A percentile compares a stretch with the other conserved stretches of the same genome.
These are phyloP conservation scores for Phragmatobia fuliginosa DNA, from an alignment of 2,888 invertebrate species.

Conservation along the genomic window DNA sequence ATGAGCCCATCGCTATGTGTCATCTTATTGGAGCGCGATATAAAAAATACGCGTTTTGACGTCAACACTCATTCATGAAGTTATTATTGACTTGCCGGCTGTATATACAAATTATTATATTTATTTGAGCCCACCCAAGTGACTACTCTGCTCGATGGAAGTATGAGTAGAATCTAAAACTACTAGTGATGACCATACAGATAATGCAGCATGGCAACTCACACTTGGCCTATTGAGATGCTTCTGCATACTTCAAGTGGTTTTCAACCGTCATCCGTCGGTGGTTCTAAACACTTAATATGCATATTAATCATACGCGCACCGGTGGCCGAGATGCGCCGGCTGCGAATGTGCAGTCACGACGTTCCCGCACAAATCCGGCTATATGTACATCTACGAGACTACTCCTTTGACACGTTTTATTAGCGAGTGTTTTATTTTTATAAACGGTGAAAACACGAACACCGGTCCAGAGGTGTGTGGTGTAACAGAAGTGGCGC, in stretches of 20 bases:
- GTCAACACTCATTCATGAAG: constrained; percentile 81
- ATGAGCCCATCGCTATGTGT: constrained; percentile 27
- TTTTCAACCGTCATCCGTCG: constrained; percentile 51
- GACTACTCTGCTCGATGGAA: too few relatives aligned
- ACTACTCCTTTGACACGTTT: constrained; percentile 56
- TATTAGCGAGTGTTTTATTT: constrained; percentile 75
- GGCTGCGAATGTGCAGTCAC: constrained; percentile 23
- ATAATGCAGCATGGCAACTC: too few relatives aligned
- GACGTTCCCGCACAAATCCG: constrained; percentile 29
- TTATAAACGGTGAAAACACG: constrained; percentile 65
- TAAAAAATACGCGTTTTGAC: constrained; percentile 63
- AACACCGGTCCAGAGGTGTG: constrained; percentile 63
- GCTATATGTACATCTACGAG: constrained; percentile 41
- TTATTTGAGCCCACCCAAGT: too few relatives aligned
- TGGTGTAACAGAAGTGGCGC: constrained; percentile 79
- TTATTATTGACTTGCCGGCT: constrained; percentile 66
- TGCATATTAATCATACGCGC: constrained; percentile 7
- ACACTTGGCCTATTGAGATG: too few relatives aligned
- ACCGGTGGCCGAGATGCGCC: constrained; percentile 22
- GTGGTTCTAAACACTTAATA: constrained; percentile 52
- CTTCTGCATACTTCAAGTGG: too few relatives aligned
- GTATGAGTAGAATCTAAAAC: too few relatives aligned
- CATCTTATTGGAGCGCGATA: constrained; percentile 35
- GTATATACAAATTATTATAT: too few relatives aligned
- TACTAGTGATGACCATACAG: too few relatives aligned